These are phyloP conservation scores for Chironomus riparius DNA, from an alignment of 2,888 invertebrate genomes.

Conservation along the genomic window DNA sequence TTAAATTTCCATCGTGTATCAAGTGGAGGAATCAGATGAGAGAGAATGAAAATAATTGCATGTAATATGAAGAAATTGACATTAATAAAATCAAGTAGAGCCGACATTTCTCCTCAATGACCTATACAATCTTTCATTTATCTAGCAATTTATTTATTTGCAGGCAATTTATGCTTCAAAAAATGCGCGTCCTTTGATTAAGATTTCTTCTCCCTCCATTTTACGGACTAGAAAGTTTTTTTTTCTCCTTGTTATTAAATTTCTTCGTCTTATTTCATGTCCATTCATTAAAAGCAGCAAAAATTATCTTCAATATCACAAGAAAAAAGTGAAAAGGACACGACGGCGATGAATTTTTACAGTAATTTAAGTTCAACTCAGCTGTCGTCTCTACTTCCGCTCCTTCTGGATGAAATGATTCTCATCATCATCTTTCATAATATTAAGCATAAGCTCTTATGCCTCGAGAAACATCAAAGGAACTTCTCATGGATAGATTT, in stretches of 20 bases:
- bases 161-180: not conserved
- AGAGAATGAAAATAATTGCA: not conserved
- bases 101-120: not conserved
- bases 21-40: too few relatives aligned
- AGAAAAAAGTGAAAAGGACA: not conserved
- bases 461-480: conserved; percentile 7
- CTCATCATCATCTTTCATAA: not conserved
- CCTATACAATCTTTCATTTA: not conserved
- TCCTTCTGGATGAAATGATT: not conserved
- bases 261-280: not conserved
- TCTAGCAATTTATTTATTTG: not conserved
- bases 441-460: not conserved
- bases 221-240: not conserved
- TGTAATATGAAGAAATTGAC: conserved; percentile 3
- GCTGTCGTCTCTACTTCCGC: conserved; percentile 3
- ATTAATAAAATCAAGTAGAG: conserved; percentile 11
- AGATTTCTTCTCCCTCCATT: not conserved
- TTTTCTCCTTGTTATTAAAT: not conserved
- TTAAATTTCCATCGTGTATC: too few relatives aligned
- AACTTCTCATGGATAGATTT: conserved; percentile 12
- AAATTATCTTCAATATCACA: not conserved
- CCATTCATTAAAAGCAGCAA: not conserved
- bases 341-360: not conserved
- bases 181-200: conserved; percentile 4
- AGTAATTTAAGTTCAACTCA: not conserved